Evolutionary conservation across 2,797 vertebrate species (phyloP).

Genomic region (Pogonophryne albipinna): DNA sequence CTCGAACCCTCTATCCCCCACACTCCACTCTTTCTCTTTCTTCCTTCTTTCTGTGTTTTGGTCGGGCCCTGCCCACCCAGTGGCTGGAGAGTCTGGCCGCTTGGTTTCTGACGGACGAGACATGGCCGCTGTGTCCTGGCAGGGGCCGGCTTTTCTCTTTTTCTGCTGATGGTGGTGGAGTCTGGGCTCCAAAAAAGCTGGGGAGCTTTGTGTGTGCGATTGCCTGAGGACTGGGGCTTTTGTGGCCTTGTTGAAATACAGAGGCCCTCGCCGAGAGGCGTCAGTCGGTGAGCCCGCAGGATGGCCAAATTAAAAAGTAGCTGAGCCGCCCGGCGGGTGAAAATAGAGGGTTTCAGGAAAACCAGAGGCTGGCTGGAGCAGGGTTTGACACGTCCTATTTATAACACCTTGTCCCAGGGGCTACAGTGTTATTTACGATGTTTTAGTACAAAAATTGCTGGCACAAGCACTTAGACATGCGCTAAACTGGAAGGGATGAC

Average conservation of each 20-base stretch:
- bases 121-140: conserved; percentile 85
- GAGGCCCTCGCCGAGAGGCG: conserved; percentile 91
- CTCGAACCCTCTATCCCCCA: conserved; percentile 87
- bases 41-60: conserved; percentile 83
- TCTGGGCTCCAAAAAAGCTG: conserved; percentile 84
- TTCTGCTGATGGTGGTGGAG: conserved; percentile 90
- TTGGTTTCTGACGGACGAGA: conserved; percentile 87
- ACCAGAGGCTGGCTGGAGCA: conserved; percentile 82
- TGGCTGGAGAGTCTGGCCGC: conserved; percentile 73
- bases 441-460: conserved; percentile 71
- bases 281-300: conserved; percentile 92
- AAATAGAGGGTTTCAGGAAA: conserved; percentile 86
- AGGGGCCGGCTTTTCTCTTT: conserved; percentile 74
- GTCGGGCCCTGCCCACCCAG: conserved; percentile 71
- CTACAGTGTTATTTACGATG: conserved; percentile 81
- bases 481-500: conserved; percentile 75
- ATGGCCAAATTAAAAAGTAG: conserved; percentile 93
- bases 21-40: conserved; percentile 73
- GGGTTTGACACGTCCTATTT: conserved; percentile 93
- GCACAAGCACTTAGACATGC: conserved; percentile 66
- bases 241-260: conserved; percentile 94
- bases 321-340: conserved; percentile 84
- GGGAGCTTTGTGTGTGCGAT: conserved; percentile 75
- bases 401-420: conserved; percentile 90
- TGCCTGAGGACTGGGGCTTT: conserved; percentile 85